A percentile compares a stretch with the other conserved stretches of the same genome.
phyloP scores from a whole-genome alignment of 2,888 invertebrate species.

The Sesia apiformis region DNA sequence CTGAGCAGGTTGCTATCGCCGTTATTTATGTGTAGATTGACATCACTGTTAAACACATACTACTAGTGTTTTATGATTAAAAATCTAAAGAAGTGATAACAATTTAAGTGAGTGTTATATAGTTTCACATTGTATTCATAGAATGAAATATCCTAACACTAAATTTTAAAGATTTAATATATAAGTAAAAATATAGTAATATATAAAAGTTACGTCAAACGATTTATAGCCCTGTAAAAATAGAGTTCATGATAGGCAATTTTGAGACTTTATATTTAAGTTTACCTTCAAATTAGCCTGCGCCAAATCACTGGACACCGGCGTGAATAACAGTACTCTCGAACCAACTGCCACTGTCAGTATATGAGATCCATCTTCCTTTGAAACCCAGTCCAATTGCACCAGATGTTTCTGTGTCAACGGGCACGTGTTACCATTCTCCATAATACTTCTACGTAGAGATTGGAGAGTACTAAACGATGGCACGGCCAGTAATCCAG shows the following conservation, averaged over 20 bases:
- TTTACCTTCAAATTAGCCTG: conserved; percentile 90
- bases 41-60: too few species aligned
- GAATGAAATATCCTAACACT: too few species aligned
- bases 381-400: conserved; percentile 98
- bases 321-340: conserved; percentile 92
- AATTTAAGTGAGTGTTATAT: too few species aligned
- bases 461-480: conserved; percentile 93
- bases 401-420: conserved; percentile 94
- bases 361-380: conserved; percentile 98
- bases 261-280: not conserved
- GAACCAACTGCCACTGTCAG: conserved; percentile 97
- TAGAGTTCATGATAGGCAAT: not conserved
- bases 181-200: too few species aligned
- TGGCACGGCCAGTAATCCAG: conserved; percentile 87
- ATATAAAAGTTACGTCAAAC: not conserved
- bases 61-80: too few species aligned
- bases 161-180: too few species aligned
- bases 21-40: too few species aligned
- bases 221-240: not conserved
- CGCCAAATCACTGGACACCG: conserved; percentile 94
- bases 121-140: too few species aligned
- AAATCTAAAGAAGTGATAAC: too few species aligned
- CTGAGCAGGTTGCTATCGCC: too few species aligned
- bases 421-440: conserved; percentile 93
- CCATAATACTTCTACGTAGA: conserved; percentile 89